A percentile compares a stretch with the other conserved stretches of the same genome.
Evolutionary conservation across 2,113 vertebrate genomes (phyloP).

Genomic region (Zingel zingel): DNA sequence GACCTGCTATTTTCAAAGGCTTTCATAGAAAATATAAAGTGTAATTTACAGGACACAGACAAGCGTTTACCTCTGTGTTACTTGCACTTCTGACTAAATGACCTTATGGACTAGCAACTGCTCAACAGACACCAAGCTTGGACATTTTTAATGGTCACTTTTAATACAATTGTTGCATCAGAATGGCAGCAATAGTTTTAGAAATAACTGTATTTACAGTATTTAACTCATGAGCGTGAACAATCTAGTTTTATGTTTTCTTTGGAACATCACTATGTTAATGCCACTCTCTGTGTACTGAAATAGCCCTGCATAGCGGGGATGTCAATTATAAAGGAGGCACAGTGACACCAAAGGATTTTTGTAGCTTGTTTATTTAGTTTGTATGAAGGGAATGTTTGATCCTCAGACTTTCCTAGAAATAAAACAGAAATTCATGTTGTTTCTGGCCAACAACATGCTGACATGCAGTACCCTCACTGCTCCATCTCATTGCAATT

Average conservation of each 20-base stretch:
- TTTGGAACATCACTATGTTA: conserved; percentile 59
- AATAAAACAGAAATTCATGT: conserved; percentile 39
- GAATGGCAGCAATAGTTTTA: not conserved
- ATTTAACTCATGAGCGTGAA: not conserved
- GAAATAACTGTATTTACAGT: not conserved
- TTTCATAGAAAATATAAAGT: conserved; percentile 64
- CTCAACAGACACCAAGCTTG: not conserved
- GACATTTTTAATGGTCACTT: conserved; percentile 9
- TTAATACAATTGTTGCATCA: not conserved
- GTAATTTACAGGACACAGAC: conserved; percentile 51
- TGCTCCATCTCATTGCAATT: conserved; percentile 68
- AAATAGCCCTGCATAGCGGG: conserved; percentile 73
- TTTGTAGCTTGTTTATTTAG: conserved; percentile 62
- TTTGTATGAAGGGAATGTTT: conserved; percentile 59
- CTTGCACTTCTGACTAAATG: conserved; percentile 61
- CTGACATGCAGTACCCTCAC: conserved; percentile 44
- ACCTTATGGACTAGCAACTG: conserved; percentile 9
- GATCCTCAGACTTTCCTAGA: conserved; percentile 51
- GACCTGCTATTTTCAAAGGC: conserved; percentile 66
- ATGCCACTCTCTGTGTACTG: conserved; percentile 55
- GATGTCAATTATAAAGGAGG: conserved; percentile 75
- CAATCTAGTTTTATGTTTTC: conserved; percentile 18
- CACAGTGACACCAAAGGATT: conserved; percentile 68
- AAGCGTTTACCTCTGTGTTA: conserved; percentile 52
- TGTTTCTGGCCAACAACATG: conserved; percentile 24